Evolutionary conservation across 2,888 invertebrate genomes (phyloP), one percentile per base, ranked within the genome.

Genomic region (Acanthosoma haemorrhoidale): DNA sequence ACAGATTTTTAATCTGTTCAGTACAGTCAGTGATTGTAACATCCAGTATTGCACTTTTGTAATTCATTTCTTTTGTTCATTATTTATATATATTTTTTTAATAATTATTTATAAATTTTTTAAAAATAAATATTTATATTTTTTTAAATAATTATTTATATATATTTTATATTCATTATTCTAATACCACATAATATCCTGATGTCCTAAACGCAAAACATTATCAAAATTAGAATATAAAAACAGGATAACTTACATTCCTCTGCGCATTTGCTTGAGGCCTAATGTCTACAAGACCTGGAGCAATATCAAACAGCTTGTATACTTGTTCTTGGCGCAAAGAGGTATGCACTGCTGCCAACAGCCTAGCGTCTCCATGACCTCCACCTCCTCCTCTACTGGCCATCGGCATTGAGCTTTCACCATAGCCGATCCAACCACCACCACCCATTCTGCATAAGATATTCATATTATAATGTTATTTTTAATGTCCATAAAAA

Each of bases 271-370:
- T 71, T 9, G 72, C 72, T 60, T 73, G 72, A 8, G 72, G 72
- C 73, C 82, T 81, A 75, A 82, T 83, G 75, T 81, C 83, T 73
- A 84, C 83, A 66, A 84, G 78, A 5, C 89, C 91, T 18, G 96
- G 96, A 41, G 94, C 86, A 72, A 96, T 86, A 78, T 93, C 92
- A 80, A 94, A 95, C 41, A 96, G 81, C 73, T 87, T 85, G 86
- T 90, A 89, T n/a, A 93, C 79, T 77, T 92, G 88, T 79, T 87
- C 86, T 77, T 90, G 88, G n/a, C 72, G 43, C 6, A 87, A 78
- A 39, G 83, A 82, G 29, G 90, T 88, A 79, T 88, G 88, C 43
- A 90, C 90, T 76, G 90, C 86, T 18, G 90, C 91, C 76, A 86
- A 85, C 9, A 94, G 82, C 72, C 85, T 84, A 2, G 86, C 88